Conservation (phyloP, 2,113 vertebrate species). For the Eptatretus burgeri region DNA sequence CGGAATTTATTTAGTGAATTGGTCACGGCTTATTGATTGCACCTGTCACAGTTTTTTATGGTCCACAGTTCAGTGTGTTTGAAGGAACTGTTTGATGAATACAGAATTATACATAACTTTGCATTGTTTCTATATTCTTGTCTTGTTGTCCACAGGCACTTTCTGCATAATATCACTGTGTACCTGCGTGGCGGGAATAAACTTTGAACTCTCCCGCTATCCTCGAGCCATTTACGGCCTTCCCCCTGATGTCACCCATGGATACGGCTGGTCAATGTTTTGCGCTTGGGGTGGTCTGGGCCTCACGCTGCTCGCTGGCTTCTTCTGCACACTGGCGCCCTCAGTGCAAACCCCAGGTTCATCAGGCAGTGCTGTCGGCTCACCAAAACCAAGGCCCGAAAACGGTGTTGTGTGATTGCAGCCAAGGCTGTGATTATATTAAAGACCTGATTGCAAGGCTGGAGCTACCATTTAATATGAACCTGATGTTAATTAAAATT, state of each 20-base stretch:
- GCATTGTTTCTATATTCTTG: not conserved
- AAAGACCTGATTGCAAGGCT: constrained; percentile 1
- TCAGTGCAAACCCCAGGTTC: constrained; percentile 47
- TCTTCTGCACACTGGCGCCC: constrained; percentile 59
- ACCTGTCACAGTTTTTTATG: not conserved
- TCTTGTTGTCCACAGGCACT: constrained; percentile 27
- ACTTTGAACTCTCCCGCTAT: constrained; percentile 67
- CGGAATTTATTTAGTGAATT: not conserved
- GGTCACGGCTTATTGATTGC: not conserved
- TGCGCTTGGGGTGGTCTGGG: constrained; percentile 74
- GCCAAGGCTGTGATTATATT: not conserved
- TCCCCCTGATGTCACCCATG: constrained; percentile 72
- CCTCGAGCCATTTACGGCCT: constrained; percentile 58
- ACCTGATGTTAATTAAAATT: too few relatives aligned
- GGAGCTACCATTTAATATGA: too few relatives aligned
- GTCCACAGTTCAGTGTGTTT: not conserved
- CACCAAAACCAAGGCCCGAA: constrained; percentile 57
- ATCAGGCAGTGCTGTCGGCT: constrained; percentile 11
- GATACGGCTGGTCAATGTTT: constrained; percentile 90
- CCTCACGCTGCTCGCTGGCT: constrained; percentile 58
- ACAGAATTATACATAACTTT: not conserved
- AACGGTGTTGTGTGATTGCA: constrained; percentile 49
- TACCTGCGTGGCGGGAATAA: constrained; percentile 68
- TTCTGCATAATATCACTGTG: constrained; percentile 78
- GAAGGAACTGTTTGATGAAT: too few relatives aligned